Base-by-base conservation (phyloP, 2,113 vertebrate species). In the Cynocephalus volans region DNA sequence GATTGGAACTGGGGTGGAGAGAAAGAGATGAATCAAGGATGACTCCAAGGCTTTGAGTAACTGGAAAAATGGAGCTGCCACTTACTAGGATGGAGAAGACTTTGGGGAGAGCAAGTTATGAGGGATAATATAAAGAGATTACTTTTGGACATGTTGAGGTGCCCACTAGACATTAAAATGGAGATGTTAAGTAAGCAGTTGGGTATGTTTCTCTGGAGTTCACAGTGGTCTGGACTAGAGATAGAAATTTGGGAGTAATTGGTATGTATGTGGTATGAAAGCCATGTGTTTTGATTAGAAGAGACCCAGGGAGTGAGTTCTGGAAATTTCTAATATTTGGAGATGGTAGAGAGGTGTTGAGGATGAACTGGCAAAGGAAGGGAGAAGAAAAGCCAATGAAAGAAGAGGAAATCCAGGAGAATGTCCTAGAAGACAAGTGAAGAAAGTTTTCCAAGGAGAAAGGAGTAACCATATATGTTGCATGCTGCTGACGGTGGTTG, bases 331-430 rank as follows among this genome's bases (percentile, higher is more conserved):
- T 95, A 5, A 54, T 67, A 18, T 80, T 88, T n/a, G 23, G 41
- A 60, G 33, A 72, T 75, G 33, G 58, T 84, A 33, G 15, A 50
- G 48, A 31, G 21, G 10, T 72, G 13, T 72, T 36, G 69, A 86
- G 73, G 82, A 95, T 58, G 54, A 88, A 36, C 45, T 50, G 75
- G 56, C 77, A 81, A 92, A 87, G 33, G 69, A 65, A 90, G 64
- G 45, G 33, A 88, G 58, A 88, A 50, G 58, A 83, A 67, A 95
- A 62, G 13, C 26, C 56, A 81, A 33, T n/a, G 73, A 28, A 64
- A 31, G 45, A 4, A 50, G 52, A 86, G 11, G 56, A 93, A 58
- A 48, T 7, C 52, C 83, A 69, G 5, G 76, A 83, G 58, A 65
- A 13, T 24, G 3, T 50, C 69, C 50, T 60, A 56, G 77, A 92